These are phyloP conservation scores for Philaethria dido DNA, from an alignment of 2,888 invertebrate species.

Conservation along the genomic window DNA sequence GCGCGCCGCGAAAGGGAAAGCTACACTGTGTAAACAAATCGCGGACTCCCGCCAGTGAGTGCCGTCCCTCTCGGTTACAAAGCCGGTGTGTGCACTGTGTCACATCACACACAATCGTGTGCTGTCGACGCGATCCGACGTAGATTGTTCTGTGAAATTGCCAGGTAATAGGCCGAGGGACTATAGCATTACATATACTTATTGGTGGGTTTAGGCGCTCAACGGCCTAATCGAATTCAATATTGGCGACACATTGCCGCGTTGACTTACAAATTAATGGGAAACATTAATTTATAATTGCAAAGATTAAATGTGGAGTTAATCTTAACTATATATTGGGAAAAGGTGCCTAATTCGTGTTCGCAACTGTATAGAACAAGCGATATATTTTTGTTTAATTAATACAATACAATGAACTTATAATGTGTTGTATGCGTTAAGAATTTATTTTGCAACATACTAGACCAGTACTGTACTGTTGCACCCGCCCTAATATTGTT, in stretches of 20 bases:
- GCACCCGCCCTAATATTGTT: slow-evolving; percentile 27
- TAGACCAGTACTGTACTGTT: slow-evolving; percentile 12
- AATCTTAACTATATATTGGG: background rate
- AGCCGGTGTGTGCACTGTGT: slow-evolving; percentile 65
- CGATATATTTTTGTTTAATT: background rate
- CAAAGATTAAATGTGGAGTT: background rate
- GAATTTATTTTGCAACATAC: slow-evolving; percentile 31
- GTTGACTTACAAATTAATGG: slow-evolving; percentile 52
- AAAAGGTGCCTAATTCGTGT: background rate
- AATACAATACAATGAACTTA: background rate
- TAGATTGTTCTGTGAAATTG: slow-evolving; percentile 84
- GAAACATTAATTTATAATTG: slow-evolving; percentile 14
- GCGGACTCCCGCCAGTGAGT: slow-evolving; percentile 69
- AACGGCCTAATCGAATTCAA: slow-evolving; percentile 77
- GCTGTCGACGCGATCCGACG: slow-evolving; percentile 75
- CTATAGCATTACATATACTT: slow-evolving; percentile 82
- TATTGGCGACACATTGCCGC: slow-evolving; percentile 64
- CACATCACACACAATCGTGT: slow-evolving; percentile 76
- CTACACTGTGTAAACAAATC: slow-evolving; percentile 83
- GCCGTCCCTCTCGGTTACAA: slow-evolving; percentile 75
- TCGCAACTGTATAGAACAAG: background rate
- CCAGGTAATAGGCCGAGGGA: slow-evolving; percentile 82
- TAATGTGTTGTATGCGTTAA: slow-evolving; percentile 15
- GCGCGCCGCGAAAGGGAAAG: slow-evolving; percentile 75
- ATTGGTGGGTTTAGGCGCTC: slow-evolving; percentile 76